Base-by-base conservation (phyloP, 2,797 vertebrate species). In the Fringilla coelebs region DNA sequence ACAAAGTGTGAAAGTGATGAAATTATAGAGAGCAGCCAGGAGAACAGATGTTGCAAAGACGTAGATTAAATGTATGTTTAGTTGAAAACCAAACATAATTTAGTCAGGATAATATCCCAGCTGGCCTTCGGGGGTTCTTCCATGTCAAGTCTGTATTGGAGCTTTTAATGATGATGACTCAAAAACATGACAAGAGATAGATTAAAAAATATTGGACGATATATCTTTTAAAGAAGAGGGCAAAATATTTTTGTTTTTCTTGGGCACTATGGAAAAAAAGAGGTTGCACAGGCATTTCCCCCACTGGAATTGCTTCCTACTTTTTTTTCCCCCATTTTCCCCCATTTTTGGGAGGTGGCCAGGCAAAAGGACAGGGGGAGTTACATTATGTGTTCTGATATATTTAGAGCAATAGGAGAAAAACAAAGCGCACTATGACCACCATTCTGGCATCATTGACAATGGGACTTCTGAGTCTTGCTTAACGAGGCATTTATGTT, bases 301-400 rank as follows among this genome's bases (percentile, higher is more conserved):
- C 38, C 5, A 38, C 11, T 74, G 17, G 5, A 7, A 38, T 58
- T 74, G 9, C 13, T 34, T 62, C 10, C 13, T 65, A 13, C 8
- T 12, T 31, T 31, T 40, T 61, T 36, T 61, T 61, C 5, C 8
- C 48, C 11, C 29, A 7, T 32, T n/a, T 54, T 9, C 6, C 19
- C 54, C 32, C 13, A 22, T 31, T 45, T n/a, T 25, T 9, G 6
- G 8, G 18, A 6, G 3, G 6, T 12, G 15, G 7, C 1, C 1
- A 4, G 10, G 3, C 6, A 74, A 75, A 28, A 22, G 18, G 15
- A 45, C 8, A 14, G 5, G 0, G 1, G 2, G 10, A 19, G 7
- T 18, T 68, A 41, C 9, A 62, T 78, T 48, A 34, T 45, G 6
- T n/a, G 10, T 15, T 82, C 26, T 81, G 22, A 49, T 26, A 1